Base-by-base conservation (phyloP, 2,888 invertebrate genomes). In the Chrysolina haemoptera region DNA sequence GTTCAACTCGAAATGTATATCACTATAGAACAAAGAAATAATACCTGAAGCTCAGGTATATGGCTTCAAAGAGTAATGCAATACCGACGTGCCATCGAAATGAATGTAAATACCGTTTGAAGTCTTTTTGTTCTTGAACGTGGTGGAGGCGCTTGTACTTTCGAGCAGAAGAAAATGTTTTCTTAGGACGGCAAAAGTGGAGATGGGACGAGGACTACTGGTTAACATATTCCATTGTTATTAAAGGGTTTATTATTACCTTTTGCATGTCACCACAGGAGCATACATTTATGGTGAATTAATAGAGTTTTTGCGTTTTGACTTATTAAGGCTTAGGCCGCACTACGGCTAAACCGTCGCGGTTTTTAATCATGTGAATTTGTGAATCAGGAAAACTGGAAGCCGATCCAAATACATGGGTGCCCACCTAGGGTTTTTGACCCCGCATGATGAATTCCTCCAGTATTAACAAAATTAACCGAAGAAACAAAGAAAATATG, bases 41-140 rank as follows among this genome's bases (percentile, higher is more conserved):
- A 46, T 46, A 27, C 16, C 22, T 50, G 10, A 10, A 66, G 27
- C 50, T 66, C 27, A 12, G 35, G 14, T 59, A 59, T 59, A 59
- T 14, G 59, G 35, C 14, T 59, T 59, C 35, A 35, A 14, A 59
- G 59, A 59, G 27, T n/a, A 59, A 59, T 27, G 22, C 12, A 27
- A 59, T 35, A 8, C 59, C n/a, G n/a, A 53, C 12, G 20, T 20
- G 53, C 53, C 14, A 10, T 20, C 2, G 0, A 53, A 59, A n/a
- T 22, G 5, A 35, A 35, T n/a, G n/a, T 35, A 22, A 59, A 59
- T 59, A 20, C 18, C 11, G 12, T 55, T 12, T 8, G 12, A 20
- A 46, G 46, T n/a, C 14, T 12, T 22, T 22, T 55, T 12, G 18
- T 55, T 55, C 16, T 20, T 55, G 12, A 12, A 55, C 22, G 6